Percentiles rank a stretch among this genome's conserved stretches.
Evolutionary conservation across 1,140 invertebrate genomes (phyloP).

Genomic region (Leptestheria dahalacensis): DNA sequence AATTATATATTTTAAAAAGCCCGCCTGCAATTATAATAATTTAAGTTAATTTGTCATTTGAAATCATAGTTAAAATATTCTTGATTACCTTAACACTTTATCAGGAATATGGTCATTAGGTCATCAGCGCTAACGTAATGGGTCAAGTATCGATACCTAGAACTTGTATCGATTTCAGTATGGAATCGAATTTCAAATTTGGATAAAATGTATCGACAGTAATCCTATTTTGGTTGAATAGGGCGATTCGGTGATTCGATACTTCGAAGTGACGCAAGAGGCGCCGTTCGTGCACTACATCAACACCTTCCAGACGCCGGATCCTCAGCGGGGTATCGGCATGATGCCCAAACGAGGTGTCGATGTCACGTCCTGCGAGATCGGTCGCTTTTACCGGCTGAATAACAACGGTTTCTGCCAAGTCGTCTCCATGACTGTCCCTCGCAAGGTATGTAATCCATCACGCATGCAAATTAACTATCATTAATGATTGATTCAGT

Average conservation of each 20-base stretch:
- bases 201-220: too few relatives aligned
- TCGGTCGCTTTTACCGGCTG: conserved; percentile 84
- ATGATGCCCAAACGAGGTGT: conserved; percentile 97
- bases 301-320: conserved; percentile 87
- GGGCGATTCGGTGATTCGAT: conserved; percentile 53
- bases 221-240: conserved; percentile 29
- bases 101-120: too few relatives aligned
- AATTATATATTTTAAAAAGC: background rate
- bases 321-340: conserved; percentile 92
- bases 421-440: conserved; percentile 94
- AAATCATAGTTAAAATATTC: too few relatives aligned
- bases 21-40: too few relatives aligned
- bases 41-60: too few relatives aligned
- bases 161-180: too few relatives aligned
- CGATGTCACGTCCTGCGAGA: conserved; percentile 83
- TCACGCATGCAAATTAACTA: too few relatives aligned
- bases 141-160: too few relatives aligned
- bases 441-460: conserved; percentile 74
- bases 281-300: conserved; percentile 95
- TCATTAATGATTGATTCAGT: conserved; percentile 1
- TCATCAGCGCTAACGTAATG: too few relatives aligned
- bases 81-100: too few relatives aligned
- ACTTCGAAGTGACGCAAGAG: conserved; percentile 85
- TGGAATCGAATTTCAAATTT: too few relatives aligned
- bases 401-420: conserved; percentile 96